These are phyloP conservation scores for Tetramorium parvispinum DNA, from an alignment of 1,140 invertebrate species.

Conservation along the genomic window DNA sequence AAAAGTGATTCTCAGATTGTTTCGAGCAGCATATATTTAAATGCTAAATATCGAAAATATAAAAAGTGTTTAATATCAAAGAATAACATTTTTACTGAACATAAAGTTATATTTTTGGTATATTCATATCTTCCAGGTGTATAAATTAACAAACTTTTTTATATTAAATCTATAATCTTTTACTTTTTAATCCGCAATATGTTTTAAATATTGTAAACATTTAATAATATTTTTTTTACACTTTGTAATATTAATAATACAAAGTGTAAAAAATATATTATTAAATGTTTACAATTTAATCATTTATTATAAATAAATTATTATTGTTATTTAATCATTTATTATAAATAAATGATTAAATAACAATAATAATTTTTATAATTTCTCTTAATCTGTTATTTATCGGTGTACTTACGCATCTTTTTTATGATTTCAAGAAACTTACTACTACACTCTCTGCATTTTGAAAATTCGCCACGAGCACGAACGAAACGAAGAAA, in stretches of 20 bases:
- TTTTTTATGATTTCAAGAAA: not conserved
- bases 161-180: not conserved
- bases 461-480: slow-evolving; percentile 20
- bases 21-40: no score
- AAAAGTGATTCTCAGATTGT: no score
- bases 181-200: not conserved
- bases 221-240: no score
- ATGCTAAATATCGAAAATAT: not conserved
- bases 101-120: not conserved
- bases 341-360: no score
- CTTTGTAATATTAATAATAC: no score
- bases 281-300: no score
- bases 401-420: not conserved
- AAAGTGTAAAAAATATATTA: no score
- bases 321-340: no score
- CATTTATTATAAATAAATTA: no score
- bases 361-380: not conserved
- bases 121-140: not conserved
- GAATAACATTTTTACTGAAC: no score
- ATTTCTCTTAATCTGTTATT: not conserved
- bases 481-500: slow-evolving; percentile 6
- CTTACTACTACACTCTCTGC: slow-evolving; percentile 65
- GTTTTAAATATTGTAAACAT: not conserved
- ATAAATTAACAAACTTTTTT: not conserved
- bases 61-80: not conserved